These are phyloP conservation scores for Camelus dromedarius DNA, from an alignment of 2,113 vertebrate genomes.

Conservation along the genomic window DNA sequence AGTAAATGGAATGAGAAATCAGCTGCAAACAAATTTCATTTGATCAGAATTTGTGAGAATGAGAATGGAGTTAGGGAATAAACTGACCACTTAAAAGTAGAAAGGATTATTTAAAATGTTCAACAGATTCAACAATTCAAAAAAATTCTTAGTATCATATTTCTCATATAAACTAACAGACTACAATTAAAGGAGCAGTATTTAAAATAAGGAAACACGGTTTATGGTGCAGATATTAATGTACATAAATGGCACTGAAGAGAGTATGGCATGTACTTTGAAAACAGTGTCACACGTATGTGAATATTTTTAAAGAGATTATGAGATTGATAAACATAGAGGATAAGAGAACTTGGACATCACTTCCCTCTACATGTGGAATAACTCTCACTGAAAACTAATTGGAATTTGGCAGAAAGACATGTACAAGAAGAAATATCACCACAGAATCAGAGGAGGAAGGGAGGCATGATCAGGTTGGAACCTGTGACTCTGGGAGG, in stretches of 20 bases:
- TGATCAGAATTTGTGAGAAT: not conserved
- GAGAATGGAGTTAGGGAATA: not conserved
- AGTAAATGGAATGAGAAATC: not conserved
- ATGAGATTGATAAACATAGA: not conserved
- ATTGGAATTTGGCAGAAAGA: not conserved
- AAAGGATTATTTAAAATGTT: not conserved
- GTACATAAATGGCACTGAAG: not conserved
- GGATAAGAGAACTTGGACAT: not conserved
- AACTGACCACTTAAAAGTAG: not conserved
- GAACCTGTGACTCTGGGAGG: not conserved
- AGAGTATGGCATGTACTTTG: not conserved
- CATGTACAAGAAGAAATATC: not conserved
- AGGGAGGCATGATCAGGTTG: rapidly evolving
- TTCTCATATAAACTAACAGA: not conserved
- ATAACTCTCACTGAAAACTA: not conserved
- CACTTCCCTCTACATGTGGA: not conserved
- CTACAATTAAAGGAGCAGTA: not conserved
- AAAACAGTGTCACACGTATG: not conserved
- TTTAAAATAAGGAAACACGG: not conserved
- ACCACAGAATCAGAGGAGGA: not conserved
- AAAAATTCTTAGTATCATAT: not conserved
- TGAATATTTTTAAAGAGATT: not conserved
- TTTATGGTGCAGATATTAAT: not conserved
- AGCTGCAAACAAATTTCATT: not conserved
- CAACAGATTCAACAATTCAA: not conserved